Evolutionary conservation across 92 coral and sea anemone species (phyloP).

Genomic region (Heteractis magnifica): DNA sequence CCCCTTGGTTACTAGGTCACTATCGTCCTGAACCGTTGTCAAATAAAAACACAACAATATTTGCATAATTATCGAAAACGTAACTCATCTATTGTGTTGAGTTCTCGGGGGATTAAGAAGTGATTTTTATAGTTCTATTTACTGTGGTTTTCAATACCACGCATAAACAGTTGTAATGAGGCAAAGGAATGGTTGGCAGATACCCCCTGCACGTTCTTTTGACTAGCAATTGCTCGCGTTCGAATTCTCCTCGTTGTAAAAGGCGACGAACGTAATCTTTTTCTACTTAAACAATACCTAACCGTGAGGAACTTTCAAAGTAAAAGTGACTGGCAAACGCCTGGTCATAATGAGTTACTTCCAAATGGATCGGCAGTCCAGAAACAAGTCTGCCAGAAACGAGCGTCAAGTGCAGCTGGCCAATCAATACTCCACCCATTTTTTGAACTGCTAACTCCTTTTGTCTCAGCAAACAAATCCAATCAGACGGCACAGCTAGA

Average conservation of each 20-base stretch:
- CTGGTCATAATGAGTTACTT: not conserved
- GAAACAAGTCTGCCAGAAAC: not conserved
- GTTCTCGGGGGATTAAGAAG: constrained; percentile 1
- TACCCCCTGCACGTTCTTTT: not conserved
- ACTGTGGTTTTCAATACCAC: not conserved
- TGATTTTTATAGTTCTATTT: not conserved
- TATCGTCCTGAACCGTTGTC: not conserved
- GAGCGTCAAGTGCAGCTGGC: not conserved
- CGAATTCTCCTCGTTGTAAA: not conserved
- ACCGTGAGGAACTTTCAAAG: not conserved
- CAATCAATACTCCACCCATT: not conserved
- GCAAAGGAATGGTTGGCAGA: not conserved
- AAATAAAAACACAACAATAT: not conserved
- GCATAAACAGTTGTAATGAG: not conserved
- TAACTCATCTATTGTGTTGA: not conserved
- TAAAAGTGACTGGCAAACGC: not conserved
- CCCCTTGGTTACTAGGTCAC: not conserved
- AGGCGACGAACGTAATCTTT: not conserved
- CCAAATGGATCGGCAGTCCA: not conserved
- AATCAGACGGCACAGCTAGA: constrained; percentile 1
- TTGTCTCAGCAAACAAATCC: constrained; percentile 3
- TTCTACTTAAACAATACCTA: not conserved
- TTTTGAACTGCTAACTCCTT: not conserved
- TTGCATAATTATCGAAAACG: not conserved
- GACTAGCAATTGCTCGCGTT: not conserved